Conservation (phyloP, 2,888 invertebrate species). For the Zhuqinia jingwanae region DNA sequence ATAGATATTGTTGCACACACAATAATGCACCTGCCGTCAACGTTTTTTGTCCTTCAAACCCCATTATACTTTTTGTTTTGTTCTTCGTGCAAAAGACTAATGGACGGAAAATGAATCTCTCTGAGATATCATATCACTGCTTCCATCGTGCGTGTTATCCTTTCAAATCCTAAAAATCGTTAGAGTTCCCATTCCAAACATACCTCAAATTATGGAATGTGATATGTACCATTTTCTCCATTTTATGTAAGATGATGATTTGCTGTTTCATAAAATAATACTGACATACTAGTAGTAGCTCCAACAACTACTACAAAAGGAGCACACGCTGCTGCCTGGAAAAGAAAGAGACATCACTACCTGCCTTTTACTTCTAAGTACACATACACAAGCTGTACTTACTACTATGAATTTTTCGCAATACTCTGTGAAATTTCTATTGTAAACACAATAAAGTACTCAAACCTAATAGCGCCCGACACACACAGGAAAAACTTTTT, state of each 20-base stretch:
- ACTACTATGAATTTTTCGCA: conserved; percentile 37
- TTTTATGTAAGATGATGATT: conserved; percentile 8
- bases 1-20: neutral
- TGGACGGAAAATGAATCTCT: conserved; percentile 6
- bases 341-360: neutral
- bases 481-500: conserved; percentile 1
- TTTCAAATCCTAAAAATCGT: no score
- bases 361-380: neutral
- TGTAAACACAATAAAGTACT: conserved; percentile 1
- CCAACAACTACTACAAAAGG: neutral
- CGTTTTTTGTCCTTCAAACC: neutral
- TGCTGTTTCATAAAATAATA: neutral
- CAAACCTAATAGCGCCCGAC: conserved; percentile 21
- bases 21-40: neutral
- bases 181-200: no score
- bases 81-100: neutral
- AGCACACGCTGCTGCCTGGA: no score
- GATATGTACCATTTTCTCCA: no score
- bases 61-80: neutral
- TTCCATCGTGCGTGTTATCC: neutral
- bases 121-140: neutral
- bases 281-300: neutral
- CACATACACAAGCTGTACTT: no score
- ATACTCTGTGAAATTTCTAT: no score
- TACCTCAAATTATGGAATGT: no score